phyloP scores from a whole-genome alignment of 2,888 invertebrate species.

The Julus scandinavius region DNA sequence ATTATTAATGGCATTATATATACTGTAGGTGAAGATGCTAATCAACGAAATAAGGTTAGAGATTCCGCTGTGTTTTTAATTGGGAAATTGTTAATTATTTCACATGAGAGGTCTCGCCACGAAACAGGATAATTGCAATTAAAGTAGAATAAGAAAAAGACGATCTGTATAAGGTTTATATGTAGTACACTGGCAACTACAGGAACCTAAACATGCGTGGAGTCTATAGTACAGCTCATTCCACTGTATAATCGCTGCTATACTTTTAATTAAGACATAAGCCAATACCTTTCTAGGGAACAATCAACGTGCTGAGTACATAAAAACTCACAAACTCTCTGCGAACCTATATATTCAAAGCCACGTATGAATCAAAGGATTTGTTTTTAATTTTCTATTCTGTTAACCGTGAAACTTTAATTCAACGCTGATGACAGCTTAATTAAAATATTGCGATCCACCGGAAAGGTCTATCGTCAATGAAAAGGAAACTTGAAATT shows the following conservation, averaged over 20 bases:
- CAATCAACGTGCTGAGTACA: slow-evolving; percentile 6
- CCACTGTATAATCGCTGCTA: neutral
- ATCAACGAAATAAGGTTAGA: slow-evolving; percentile 1
- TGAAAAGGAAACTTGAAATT: neutral
- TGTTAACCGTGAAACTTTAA: neutral
- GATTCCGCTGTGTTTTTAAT: neutral
- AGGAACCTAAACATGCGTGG: neutral
- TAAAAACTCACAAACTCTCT: neutral
- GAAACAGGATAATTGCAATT: neutral
- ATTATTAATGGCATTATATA: neutral
- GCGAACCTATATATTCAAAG: neutral
- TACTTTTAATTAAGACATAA: slow-evolving; percentile 32
- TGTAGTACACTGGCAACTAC: neutral
- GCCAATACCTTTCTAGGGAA: neutral
- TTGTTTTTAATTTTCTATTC: neutral
- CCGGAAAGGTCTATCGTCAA: neutral
- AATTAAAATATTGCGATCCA: neutral
- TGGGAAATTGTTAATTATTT: slow-evolving; percentile 9
- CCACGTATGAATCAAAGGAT: neutral
- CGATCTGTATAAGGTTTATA: neutral
- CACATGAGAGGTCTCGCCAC: neutral
- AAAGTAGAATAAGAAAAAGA: slow-evolving; percentile 4
- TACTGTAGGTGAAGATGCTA: neutral
- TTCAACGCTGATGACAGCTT: neutral
- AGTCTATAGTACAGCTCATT: slow-evolving; percentile 14